These are phyloP conservation scores for Glyphotaelius pellucidus DNA, from an alignment of 2,888 invertebrate species.

Conservation along the genomic window DNA sequence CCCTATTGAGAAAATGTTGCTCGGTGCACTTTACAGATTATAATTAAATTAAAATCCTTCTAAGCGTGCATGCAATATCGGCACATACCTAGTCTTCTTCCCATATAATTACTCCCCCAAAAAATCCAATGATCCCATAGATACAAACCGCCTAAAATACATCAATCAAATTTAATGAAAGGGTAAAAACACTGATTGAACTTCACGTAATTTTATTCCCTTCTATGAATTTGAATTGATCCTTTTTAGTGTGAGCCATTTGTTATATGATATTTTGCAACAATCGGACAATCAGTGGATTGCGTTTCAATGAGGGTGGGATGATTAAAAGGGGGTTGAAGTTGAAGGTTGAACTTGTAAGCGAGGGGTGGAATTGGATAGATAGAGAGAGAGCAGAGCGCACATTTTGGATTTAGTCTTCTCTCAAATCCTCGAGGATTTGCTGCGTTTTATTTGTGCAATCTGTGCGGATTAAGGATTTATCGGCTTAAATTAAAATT, in stretches of 20 bases:
- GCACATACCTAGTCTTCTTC: background rate
- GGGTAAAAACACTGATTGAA: background rate
- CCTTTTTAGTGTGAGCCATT: background rate
- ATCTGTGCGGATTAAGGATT: background rate
- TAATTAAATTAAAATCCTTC: background rate
- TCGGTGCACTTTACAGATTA: background rate
- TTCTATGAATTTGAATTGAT: background rate
- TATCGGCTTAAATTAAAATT: background rate
- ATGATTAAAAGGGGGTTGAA: background rate
- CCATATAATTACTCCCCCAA: background rate
- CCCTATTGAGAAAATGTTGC: background rate
- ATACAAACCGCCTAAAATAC: background rate
- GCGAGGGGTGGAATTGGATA: conserved; percentile 4
- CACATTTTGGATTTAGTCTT: conserved; percentile 16
- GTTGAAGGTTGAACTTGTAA: background rate
- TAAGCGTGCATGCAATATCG: background rate
- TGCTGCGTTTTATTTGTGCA: background rate
- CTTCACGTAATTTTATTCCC: background rate
- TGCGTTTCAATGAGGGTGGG: conserved; percentile 29
- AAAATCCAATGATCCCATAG: background rate
- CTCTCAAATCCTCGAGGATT: background rate
- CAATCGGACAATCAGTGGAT: background rate
- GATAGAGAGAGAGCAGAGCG: background rate
- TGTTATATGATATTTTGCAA: background rate
- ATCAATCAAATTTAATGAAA: background rate